Percentiles rank a stretch among this genome's conserved stretches.
Conservation (phyloP, 1,140 invertebrate genomes). For the Chrysoperla carnea region DNA sequence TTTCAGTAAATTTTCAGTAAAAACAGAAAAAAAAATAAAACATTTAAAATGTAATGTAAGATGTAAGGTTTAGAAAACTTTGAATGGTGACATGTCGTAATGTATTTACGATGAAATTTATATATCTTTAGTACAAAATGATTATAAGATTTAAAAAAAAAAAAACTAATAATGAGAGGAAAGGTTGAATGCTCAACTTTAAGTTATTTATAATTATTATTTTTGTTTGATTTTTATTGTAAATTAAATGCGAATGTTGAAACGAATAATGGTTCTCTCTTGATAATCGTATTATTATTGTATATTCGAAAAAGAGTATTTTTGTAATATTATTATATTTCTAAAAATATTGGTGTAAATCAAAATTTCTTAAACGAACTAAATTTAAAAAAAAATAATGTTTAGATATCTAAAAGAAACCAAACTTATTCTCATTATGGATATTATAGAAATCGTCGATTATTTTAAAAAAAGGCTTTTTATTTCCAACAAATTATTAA, state of each 20-base stretch:
- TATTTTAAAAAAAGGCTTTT: neutral
- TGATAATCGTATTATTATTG: no score
- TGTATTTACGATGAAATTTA: neutral
- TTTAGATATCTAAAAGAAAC: neutral
- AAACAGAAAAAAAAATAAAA: neutral
- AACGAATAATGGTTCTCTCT: no score
- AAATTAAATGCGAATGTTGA: no score
- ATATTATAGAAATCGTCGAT: neutral
- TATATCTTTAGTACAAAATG: neutral
- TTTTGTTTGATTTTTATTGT: no score
- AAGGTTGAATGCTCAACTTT: no score
- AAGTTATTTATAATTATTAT: no score
- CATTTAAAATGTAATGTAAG: neutral
- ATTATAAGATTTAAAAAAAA: neutral
- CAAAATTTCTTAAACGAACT: constrained; percentile 22
- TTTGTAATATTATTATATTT: constrained; percentile 18
- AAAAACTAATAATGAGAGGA: no score
- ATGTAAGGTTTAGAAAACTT: neutral
- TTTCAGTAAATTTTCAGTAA: neutral
- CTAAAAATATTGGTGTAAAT: constrained; percentile 25
- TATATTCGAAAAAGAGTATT: constrained; percentile 18
- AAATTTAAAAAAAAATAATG: neutral
- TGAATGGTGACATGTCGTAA: neutral
- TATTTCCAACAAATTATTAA: neutral
- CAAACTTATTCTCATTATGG: no score